phyloP scores from a whole-genome alignment of 2,113 vertebrate genomes.

The Paralichthys olivaceus region DNA sequence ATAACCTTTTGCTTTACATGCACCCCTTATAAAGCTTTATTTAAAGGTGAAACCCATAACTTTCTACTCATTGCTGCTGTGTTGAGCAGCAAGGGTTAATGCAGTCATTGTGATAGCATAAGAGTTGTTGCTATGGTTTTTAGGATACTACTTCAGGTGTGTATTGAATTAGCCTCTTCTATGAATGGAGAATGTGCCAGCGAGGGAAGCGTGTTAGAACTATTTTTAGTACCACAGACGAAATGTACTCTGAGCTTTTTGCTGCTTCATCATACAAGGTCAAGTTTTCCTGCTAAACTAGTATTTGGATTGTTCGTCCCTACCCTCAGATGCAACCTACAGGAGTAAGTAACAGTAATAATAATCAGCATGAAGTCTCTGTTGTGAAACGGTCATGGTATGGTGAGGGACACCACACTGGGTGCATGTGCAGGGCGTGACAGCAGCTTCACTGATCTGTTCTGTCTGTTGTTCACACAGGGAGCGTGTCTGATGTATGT shows the following conservation, averaged over 20 bases:
- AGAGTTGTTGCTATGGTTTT: background rate
- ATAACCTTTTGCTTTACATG: background rate
- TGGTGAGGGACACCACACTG: too few relatives aligned
- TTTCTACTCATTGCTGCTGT: background rate
- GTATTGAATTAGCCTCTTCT: background rate
- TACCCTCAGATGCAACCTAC: background rate
- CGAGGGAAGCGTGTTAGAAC: background rate
- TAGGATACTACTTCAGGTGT: background rate
- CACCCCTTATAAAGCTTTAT: slow-evolving; percentile 13
- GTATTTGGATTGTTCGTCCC: background rate
- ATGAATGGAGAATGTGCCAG: background rate
- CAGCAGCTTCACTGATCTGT: too few relatives aligned
- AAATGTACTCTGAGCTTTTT: background rate
- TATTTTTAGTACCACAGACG: background rate
- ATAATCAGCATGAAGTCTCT: background rate
- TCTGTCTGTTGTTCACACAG: too few relatives aligned
- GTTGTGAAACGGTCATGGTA: background rate
- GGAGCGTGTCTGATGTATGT: too few relatives aligned
- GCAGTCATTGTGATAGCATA: background rate
- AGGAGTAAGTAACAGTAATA: background rate
- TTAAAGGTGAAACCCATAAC: slow-evolving; percentile 27
- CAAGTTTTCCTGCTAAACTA: background rate
- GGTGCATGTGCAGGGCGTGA: too few relatives aligned
- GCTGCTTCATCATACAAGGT: background rate
- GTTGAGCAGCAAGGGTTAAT: background rate